phyloP scores from a whole-genome alignment of 2,888 invertebrate genomes.

The Sepiola atlantica region DNA sequence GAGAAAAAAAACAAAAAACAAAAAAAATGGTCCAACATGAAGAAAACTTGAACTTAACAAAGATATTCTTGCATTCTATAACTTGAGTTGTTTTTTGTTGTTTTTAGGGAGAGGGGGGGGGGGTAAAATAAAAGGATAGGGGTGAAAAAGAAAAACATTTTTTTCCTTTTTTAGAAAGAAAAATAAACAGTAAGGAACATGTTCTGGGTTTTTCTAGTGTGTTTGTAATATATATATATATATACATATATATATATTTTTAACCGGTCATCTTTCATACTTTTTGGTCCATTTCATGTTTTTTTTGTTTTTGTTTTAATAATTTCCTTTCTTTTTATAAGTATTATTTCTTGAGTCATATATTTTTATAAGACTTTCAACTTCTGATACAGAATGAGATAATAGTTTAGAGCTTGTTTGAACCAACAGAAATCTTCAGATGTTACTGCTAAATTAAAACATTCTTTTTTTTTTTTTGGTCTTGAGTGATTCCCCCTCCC shows the following conservation, averaged over 20 bases:
- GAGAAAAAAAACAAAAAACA: too few relatives aligned
- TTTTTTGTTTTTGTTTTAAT: background rate
- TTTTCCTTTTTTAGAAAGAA: background rate
- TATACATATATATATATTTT: background rate
- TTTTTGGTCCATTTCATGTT: conserved; percentile 8
- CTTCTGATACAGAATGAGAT: conserved; percentile 32
- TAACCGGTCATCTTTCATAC: background rate
- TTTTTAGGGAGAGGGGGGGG: background rate
- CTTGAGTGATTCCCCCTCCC: too few relatives aligned
- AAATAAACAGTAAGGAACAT: background rate
- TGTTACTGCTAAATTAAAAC: conserved; percentile 9
- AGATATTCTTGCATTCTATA: background rate
- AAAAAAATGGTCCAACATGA: background rate
- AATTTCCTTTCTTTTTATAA: background rate
- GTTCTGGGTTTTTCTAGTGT: background rate
- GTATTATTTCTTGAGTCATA: conserved; percentile 12
- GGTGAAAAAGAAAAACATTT: background rate
- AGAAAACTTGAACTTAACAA: background rate
- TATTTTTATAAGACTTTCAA: background rate
- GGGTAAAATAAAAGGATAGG: background rate
- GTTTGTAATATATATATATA: background rate
- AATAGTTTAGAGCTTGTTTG: background rate
- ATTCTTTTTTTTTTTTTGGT: background rate
- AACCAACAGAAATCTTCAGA: background rate
- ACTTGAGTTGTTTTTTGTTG: background rate